Evolutionary conservation across 2,113 vertebrate genomes (phyloP), one percentile per base, ranked within the genome.

Genomic region (Protobothrops mucrosquamatus): DNA sequence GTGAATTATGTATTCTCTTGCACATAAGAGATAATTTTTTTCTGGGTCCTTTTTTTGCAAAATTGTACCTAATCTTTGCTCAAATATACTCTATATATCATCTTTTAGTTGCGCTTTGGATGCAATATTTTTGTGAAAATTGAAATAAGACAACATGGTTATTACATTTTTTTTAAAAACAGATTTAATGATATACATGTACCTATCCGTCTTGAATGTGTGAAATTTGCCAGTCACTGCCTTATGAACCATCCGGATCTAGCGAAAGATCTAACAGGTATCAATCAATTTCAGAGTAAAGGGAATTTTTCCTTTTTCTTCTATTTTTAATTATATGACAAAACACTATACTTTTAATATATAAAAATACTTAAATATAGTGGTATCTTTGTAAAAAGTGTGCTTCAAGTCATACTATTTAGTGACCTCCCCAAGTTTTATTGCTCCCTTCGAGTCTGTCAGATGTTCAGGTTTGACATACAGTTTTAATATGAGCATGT

Each of bases 101-200:
- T 59, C 14, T 43, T 51, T 54, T n/a, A 48, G 52, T 90, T 4
- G 1, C 34, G 23, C 5, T 51, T 51, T 2, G 4, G 22, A 20
- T 5, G 48, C 39, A 54, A 7, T 48, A 64, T 39, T 57, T 91
- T 52, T 69, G 34, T 90, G 92, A 85, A 91, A 86, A 86, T 12
- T 86, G 74, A 90, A 90, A 64, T 87, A 57, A 81, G 22, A 90
- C 52, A 59, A 61, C 23, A 3, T 87, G 18, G 3, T 18, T 51
- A 2, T 90, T 96, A 96, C 97, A 96, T 3, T 11, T 9, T 90
- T 64, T 59, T 7, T 9, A 14, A 95, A 86, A 91, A 93, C 93
- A 99, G 99, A 97, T 99, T 99, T 96, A 99, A 99, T 96, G 99
- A 99, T 96, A 99, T 99, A 97, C 99, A 99, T 7, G 99, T 99